Evolutionary conservation across 2,888 invertebrate species (phyloP).

Genomic region (Eristalis tenax): DNA sequence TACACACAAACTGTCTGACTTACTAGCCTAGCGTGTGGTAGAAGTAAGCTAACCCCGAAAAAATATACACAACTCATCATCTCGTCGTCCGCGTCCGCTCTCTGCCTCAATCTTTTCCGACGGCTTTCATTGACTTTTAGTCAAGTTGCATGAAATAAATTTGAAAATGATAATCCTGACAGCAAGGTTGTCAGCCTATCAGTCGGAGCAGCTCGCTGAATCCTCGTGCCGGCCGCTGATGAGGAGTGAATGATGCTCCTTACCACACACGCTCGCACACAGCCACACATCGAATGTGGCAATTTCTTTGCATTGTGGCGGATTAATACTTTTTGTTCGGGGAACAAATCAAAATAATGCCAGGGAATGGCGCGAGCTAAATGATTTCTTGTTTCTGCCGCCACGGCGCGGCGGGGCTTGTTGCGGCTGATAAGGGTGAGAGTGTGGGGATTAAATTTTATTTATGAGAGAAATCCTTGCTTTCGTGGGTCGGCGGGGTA

Average conservation of each 20-base stretch:
- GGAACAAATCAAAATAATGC: slow-evolving; percentile 50
- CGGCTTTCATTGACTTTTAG: not conserved
- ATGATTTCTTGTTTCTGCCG: slow-evolving; percentile 16
- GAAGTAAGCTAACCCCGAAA: not conserved
- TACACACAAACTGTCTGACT: not conserved
- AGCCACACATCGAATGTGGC: not conserved
- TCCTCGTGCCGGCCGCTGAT: not conserved
- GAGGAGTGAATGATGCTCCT: slow-evolving; percentile 10
- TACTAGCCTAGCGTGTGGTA: slow-evolving; percentile 19
- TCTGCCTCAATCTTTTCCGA: not conserved
- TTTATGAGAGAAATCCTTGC: not conserved
- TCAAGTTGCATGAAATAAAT: slow-evolving; percentile 25
- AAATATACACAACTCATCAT: not conserved
- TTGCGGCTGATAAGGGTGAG: slow-evolving; percentile 5
- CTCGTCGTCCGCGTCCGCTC: not conserved
- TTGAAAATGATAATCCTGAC: slow-evolving; percentile 25
- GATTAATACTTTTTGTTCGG: slow-evolving; percentile 24
- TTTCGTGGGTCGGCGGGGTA: not conserved
- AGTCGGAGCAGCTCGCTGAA: not conserved
- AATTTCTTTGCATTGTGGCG: slow-evolving; percentile 10
- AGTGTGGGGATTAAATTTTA: slow-evolving; percentile 1
- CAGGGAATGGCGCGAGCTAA: not conserved
- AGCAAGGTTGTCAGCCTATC: not conserved
- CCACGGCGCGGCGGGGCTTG: not conserved
- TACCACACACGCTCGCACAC: not conserved